A percentile compares a stretch with the other conserved stretches of the same genome.
Conservation (phyloP, 2,888 invertebrate genomes). For the Iphiclides podalirius region DNA sequence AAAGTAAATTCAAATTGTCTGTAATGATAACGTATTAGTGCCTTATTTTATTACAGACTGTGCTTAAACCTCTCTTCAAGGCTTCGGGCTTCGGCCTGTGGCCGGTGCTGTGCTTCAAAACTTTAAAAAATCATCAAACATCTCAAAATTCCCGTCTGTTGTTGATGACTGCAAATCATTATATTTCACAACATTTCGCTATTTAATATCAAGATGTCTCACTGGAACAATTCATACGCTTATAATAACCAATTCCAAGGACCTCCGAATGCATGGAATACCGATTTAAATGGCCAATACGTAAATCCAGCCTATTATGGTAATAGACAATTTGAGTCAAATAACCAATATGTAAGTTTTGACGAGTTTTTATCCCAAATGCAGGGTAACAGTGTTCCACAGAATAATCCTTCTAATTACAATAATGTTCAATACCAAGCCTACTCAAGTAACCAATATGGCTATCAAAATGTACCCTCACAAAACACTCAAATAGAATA, state of each 20-base stretch:
- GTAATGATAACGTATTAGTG: constrained; percentile 32
- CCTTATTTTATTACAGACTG: constrained; percentile 35
- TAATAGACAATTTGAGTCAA: constrained; percentile 50
- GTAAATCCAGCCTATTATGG: constrained; percentile 56
- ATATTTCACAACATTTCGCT: constrained; percentile 17
- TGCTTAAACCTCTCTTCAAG: constrained; percentile 27
- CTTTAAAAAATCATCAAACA: constrained; percentile 34
- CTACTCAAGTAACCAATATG: constrained; percentile 52
- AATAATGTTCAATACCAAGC: constrained; percentile 57
- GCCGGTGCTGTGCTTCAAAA: constrained; percentile 40
- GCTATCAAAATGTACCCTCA: constrained; percentile 56
- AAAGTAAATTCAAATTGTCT: constrained; percentile 34
- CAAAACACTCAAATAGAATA: constrained; percentile 50
- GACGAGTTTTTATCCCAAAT: constrained; percentile 69
- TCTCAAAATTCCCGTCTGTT: constrained; percentile 26
- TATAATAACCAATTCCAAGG: constrained; percentile 63
- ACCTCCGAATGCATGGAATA: constrained; percentile 52
- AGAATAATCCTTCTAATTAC: constrained; percentile 43
- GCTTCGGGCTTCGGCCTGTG: constrained; percentile 74
- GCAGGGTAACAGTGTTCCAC: constrained; percentile 46
- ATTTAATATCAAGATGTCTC: constrained; percentile 52
- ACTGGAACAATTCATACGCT: constrained; percentile 69
- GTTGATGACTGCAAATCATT: constrained; percentile 25
- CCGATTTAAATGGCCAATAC: constrained; percentile 56
- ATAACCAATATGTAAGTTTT: constrained; percentile 67